Evolutionary conservation across 1,140 invertebrate genomes (phyloP).

Genomic region (Ptiloglossa arizonensis): DNA sequence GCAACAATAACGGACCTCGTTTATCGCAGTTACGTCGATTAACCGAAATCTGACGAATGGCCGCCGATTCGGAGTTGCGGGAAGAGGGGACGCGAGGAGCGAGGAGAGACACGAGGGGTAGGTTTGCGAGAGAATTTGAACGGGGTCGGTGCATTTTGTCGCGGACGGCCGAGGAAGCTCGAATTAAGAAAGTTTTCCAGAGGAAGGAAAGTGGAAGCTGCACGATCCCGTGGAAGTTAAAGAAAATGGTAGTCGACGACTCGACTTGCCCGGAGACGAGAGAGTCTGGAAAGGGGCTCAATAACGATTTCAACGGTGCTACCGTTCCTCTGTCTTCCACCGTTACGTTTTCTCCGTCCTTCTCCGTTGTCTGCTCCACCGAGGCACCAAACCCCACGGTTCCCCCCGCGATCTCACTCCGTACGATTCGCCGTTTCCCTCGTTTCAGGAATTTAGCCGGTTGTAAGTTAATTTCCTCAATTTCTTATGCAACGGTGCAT

Average conservation of each 20-base stretch:
- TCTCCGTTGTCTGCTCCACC: constrained; percentile 23
- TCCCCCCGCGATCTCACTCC: too few relatives aligned
- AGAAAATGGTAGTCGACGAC: constrained; percentile 66
- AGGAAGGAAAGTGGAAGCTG: constrained; percentile 46
- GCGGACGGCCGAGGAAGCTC: constrained; percentile 48
- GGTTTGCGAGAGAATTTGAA: too few relatives aligned
- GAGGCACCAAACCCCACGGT: too few relatives aligned
- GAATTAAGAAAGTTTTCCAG: constrained; percentile 70
- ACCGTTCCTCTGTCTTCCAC: constrained; percentile 23
- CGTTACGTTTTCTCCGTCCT: constrained; percentile 33
- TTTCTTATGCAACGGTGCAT: constrained; percentile 69
- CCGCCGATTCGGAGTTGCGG: too few relatives aligned
- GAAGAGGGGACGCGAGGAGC: neutral
- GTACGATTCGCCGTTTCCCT: constrained; percentile 37
- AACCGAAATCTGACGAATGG: constrained; percentile 49
- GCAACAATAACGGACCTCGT: too few relatives aligned
- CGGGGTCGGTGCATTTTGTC: constrained; percentile 50
- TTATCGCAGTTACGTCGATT: constrained; percentile 29
- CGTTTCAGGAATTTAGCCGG: constrained; percentile 49
- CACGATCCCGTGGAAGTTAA: constrained; percentile 61
- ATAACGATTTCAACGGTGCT: constrained; percentile 65
- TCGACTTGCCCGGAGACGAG: constrained; percentile 28
- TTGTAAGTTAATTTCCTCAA: constrained; percentile 69
- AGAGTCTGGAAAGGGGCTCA: constrained; percentile 62
- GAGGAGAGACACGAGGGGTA: too few relatives aligned